Base-by-base conservation (phyloP, 1,140 invertebrate species). In the Scylla paramamosain region DNA sequence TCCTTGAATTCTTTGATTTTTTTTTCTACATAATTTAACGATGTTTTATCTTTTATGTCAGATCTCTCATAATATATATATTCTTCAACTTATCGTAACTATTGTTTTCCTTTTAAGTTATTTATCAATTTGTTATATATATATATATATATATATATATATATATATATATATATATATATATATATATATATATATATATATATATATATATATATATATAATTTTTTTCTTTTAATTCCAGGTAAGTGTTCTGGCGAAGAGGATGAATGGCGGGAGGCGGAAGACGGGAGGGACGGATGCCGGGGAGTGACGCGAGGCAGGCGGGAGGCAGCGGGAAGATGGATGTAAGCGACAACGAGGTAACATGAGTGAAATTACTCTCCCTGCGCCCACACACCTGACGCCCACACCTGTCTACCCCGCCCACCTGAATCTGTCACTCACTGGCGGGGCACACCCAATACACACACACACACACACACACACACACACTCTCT, bases 161-260 rank as follows among this genome's bases (percentile, higher is more conserved):
- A 91, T 91, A 91, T 91, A 91, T 91, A 91, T 91, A 91, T 91
- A 91, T 91, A 91, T 91, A 91, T 91, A 91, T 91, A 91, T 59
- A 91, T 91, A 91, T n/a, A n/a, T n/a, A n/a, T n/a, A n/a, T n/a
- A n/a, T n/a, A n/a, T n/a, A n/a, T n/a, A n/a, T n/a, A n/a, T n/a
- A n/a, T n/a, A n/a, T n/a, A n/a, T n/a, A n/a, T n/a, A n/a, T n/a
- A n/a, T n/a, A n/a, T n/a, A n/a, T 39, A 89, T 89, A 89, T 39
- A 89, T 90, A 39, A 1, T 20, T n/a, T n/a, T 77, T 77, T 77
- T n/a, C 52, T 7, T 77, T n/a, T 77, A 77, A 77, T 77, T 77
- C n/a, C 67, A 46, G 86, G 86, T 32, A 87, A 46, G 86, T 87
- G 83, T 20, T 46, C 12, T 6, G 86, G 29, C 16, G 86, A 87